Conservation (phyloP, 2,113 vertebrate genomes). For the Talpa occidentalis region DNA sequence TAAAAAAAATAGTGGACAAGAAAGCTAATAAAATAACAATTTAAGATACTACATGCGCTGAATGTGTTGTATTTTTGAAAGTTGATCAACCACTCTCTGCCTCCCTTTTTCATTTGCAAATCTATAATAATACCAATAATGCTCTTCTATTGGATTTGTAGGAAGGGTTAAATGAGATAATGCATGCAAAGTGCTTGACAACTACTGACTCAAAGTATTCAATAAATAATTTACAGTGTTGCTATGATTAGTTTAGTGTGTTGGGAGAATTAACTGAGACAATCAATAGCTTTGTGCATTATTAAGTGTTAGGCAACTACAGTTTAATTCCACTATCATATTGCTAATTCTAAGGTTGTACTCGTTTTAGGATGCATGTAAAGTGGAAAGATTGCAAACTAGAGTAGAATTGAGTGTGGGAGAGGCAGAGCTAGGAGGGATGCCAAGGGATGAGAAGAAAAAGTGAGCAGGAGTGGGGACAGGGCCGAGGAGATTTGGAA, state of each 20-base stretch:
- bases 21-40: not conserved
- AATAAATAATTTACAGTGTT: not conserved
- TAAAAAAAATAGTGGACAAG: not conserved
- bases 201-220: not conserved
- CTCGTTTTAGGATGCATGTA: not conserved
- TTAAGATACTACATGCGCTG: not conserved
- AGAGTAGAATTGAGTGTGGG: not conserved
- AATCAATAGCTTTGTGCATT: not conserved
- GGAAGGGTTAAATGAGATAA: constrained; percentile 11
- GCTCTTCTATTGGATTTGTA: not conserved
- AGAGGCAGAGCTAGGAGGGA: not conserved
- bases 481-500: not conserved
- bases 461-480: not conserved
- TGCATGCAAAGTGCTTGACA: not conserved
- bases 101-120: not conserved
- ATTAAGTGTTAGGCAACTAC: not conserved
- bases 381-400: not conserved
- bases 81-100: not conserved
- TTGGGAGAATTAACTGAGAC: not conserved
- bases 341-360: not conserved
- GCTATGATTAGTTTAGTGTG: not conserved
- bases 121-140: not conserved
- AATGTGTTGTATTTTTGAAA: not conserved
- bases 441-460: too few relatives aligned
- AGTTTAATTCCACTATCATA: not conserved